Conservation (phyloP, 2,888 invertebrate species). For the Gymnoscelis rufifasciata region DNA sequence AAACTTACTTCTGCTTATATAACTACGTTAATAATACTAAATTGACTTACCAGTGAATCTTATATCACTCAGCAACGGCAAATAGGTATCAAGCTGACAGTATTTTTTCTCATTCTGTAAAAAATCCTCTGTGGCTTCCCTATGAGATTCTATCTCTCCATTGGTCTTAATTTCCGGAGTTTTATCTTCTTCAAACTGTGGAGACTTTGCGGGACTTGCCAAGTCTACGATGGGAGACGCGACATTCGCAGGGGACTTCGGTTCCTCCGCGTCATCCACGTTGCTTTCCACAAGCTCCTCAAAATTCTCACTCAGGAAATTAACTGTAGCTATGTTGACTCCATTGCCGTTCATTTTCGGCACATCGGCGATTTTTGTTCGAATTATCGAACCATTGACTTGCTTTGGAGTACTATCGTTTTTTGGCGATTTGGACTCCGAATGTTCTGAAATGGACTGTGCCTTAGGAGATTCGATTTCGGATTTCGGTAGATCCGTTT, state of each 20-base stretch:
- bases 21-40: too few relatives aligned
- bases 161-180: constrained; percentile 30
- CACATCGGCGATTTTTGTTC: background rate
- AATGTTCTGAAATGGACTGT: background rate
- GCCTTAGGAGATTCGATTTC: constrained; percentile 3
- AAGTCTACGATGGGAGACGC: constrained; percentile 3
- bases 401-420: constrained; percentile 3
- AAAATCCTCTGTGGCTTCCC: constrained; percentile 60
- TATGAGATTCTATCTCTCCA: constrained; percentile 41
- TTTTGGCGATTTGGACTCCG: background rate
- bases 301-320: constrained; percentile 62
- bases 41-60: constrained; percentile 65
- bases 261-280: constrained; percentile 41
- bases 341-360: constrained; percentile 50
- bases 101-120: constrained; percentile 74
- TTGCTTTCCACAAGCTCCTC: constrained; percentile 71
- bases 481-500: constrained; percentile 7
- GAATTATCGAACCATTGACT: constrained; percentile 27
- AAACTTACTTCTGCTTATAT: too few relatives aligned
- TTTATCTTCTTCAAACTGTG: constrained; percentile 25
- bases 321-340: constrained; percentile 62
- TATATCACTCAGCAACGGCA: constrained; percentile 66
- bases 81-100: constrained; percentile 55
- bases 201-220: constrained; percentile 28
- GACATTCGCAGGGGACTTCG: background rate